These are phyloP conservation scores for Drosophila albomicans DNA, from an alignment of 1,140 invertebrate genomes.

Conservation along the genomic window DNA sequence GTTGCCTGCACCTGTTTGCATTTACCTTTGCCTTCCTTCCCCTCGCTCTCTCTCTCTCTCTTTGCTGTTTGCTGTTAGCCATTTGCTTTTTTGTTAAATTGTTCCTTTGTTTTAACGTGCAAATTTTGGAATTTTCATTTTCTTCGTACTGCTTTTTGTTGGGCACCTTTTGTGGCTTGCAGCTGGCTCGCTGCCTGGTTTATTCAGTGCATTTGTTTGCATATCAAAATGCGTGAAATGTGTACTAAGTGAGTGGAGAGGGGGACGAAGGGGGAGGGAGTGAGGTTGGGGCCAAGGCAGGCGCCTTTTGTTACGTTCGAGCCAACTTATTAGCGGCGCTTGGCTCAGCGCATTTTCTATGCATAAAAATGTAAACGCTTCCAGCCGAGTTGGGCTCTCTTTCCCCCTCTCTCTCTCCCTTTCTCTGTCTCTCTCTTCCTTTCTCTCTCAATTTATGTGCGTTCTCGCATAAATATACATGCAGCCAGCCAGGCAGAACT, in stretches of 20 bases:
- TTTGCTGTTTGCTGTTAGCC: conserved; percentile 46
- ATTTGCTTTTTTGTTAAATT: conserved; percentile 76
- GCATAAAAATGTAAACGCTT: conserved; percentile 79
- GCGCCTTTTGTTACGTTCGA: conserved; percentile 55
- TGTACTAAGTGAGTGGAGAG: conserved; percentile 34
- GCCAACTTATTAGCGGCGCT: conserved; percentile 78
- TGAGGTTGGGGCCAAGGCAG: conserved; percentile 15
- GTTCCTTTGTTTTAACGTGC: conserved; percentile 74
- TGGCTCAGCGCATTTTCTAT: conserved; percentile 70
- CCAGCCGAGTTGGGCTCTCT: conserved; percentile 33
- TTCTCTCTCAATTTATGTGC: conserved; percentile 67
- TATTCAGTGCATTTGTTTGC: conserved; percentile 81
- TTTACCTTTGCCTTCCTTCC: conserved; percentile 7
- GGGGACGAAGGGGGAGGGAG: not conserved
- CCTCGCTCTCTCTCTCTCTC: too few species aligned
- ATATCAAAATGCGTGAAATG: conserved; percentile 81
- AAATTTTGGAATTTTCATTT: conserved; percentile 70
- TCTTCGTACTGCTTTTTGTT: conserved; percentile 41
- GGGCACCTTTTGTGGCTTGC: conserved; percentile 65
- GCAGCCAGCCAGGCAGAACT: conserved; percentile 53
- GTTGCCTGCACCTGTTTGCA: conserved; percentile 63
- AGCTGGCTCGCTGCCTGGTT: conserved; percentile 40
- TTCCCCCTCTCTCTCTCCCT: not conserved
- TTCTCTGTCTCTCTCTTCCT: too few species aligned
- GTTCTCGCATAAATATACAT: conserved; percentile 71